Base-by-base conservation (phyloP, 2,113 vertebrate species). In the Lampris incognitus region DNA sequence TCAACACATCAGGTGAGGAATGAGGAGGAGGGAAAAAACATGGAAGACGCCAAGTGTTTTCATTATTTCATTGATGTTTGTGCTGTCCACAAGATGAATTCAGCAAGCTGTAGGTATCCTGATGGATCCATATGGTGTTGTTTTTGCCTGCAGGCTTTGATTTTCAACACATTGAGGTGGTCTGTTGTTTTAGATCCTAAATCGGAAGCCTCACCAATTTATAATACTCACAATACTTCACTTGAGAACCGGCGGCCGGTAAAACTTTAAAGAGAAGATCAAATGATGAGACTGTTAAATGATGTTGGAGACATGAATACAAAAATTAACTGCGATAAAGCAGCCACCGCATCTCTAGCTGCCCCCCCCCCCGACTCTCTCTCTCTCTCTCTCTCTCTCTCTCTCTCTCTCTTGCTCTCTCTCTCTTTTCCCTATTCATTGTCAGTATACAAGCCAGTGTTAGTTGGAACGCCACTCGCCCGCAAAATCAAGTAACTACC, bases 51-150 rank as follows among this genome's bases (percentile, higher is more conserved):
- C 24, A 24, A 24, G 24, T 24, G 24, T 46, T 7, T 46, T 46
- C 44, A 46, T 46, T 7, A 2, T 46, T 46, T 46, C 4, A 46
- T 46, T 46, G 7, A 5, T 46, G 51, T 50, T 4, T 83, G 66
- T 52, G 46, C 50, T 65, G 13, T 36, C 48, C 9, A 63, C 46
- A 51, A n/a, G 49, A 48, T 40, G 40, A 55, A 67, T 82, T 66
- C 55, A 71, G 74, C 79, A 44, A 62, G 1, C 70, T 50, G 61
- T 66, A 24, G 24, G 74, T 36, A 36, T 73, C 56, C 72, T 70
- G 78, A 82, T 39, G 61, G 56, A 76, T 78, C 66, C 65, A 44
- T 81, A 81, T 81, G 77, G 56, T 57, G 67, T 79, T 71, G 69
- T 55, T 60, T 75, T 13, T 42, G 51, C 59, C 74, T 67, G 3